Evolutionary conservation across 2,113 vertebrate species (phyloP), one percentile per base, ranked within the genome.

Genomic region (Ranitomeya imitator): DNA sequence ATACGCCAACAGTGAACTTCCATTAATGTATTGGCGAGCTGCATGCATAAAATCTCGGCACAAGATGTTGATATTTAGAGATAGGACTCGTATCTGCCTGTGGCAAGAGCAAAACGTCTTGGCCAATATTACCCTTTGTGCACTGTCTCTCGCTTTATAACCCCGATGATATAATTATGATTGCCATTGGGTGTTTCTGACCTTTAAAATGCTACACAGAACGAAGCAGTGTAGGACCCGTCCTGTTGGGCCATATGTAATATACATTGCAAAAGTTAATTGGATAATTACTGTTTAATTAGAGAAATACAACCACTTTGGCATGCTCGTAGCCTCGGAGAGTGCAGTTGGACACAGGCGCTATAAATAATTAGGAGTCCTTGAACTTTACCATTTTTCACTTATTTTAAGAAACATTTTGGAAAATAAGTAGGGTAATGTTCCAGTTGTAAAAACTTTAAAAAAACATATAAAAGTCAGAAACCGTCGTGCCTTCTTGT

Each of bases 281-380:
- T 82, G 80, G 60, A 63, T 21, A 82, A 65, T 82, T 82, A 63
- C 80, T 51, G 60, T 82, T 82, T 82, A 82, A 82, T 65, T 82
- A 82, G 60, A 82, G 80, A 82, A 51, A 82, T 63, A 37, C 80
- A 51, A 65, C 31, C 45, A 82, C 18, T 82, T 60, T 82, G 80
- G 80, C 80, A 82, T 10, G 31, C 31, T 51, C 2, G 59, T 51
- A 12, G 31, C 80, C 60, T 26, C 59, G 11, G 80, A 82, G 80
- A 65, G 31, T 15, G 7, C 80, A 63, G 31, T 82, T 82, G 60
- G 80, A 65, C 59, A 21, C 10, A 37, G 14, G 15, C 37, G 19
- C 61, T 11, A 65, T 51, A 82, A 82, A 65, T 82, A 65, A 82
- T 82, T 82, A 65, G 80, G 80, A 82, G 12, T 45, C 59, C 6